phyloP scores from a whole-genome alignment of 2,113 vertebrate species.

The Hydropotes inermis region DNA sequence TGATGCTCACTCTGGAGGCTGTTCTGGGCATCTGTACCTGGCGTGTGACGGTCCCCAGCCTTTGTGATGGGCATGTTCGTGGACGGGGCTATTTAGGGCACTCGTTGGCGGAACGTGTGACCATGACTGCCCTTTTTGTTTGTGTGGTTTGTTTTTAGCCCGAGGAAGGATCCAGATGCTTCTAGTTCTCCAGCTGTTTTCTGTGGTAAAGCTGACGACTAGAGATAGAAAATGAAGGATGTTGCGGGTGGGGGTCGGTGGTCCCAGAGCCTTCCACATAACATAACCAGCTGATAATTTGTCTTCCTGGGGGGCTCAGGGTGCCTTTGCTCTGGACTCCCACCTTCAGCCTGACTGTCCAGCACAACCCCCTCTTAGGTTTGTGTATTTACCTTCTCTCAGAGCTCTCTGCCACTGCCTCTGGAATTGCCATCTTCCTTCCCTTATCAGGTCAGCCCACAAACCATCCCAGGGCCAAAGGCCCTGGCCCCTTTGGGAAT shows the following conservation, averaged over 20 bases:
- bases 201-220: neutral
- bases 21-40: neutral
- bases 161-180: conserved; percentile 62
- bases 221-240: conserved; percentile 27
- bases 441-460: neutral
- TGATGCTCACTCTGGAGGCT: neutral
- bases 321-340: neutral
- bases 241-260: neutral
- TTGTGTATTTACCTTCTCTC: neutral
- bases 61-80: neutral
- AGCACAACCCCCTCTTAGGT: neutral
- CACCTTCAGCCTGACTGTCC: neutral
- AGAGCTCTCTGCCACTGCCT: neutral
- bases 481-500: neutral
- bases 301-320: too few species aligned
- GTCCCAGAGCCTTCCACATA: neutral
- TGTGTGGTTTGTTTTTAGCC: conserved; percentile 61
- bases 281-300: neutral
- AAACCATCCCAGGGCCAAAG: neutral
- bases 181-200: conserved; percentile 48
- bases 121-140: neutral
- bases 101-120: neutral
- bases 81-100: neutral
- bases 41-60: neutral
- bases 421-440: neutral